Percentiles rank a stretch among this genome's conserved stretches.
These are phyloP conservation scores for Perizoma affinitatum DNA, from an alignment of 2,888 invertebrate genomes.

Conservation along the genomic window DNA sequence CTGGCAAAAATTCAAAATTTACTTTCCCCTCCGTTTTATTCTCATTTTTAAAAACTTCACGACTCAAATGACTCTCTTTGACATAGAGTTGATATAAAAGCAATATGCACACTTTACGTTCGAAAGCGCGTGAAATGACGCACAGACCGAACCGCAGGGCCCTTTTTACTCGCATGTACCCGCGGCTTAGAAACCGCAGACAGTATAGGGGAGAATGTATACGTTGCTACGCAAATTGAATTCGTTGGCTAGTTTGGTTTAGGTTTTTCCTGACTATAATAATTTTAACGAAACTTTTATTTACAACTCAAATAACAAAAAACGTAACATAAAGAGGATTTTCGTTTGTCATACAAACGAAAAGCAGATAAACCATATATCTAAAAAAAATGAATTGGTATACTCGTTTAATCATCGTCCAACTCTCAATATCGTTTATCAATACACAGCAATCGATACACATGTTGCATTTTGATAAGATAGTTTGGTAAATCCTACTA, in stretches of 20 bases:
- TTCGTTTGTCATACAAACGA: too few relatives aligned
- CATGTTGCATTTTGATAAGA: too few relatives aligned
- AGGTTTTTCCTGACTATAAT: background rate
- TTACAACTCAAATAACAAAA: too few relatives aligned
- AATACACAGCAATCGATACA: too few relatives aligned
- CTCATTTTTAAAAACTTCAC: slow-evolving; percentile 12
- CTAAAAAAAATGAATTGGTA: too few relatives aligned
- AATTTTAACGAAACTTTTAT: too few relatives aligned
- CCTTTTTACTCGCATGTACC: background rate
- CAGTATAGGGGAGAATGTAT: slow-evolving; percentile 3
- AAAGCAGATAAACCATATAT: too few relatives aligned
- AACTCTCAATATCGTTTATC: too few relatives aligned
- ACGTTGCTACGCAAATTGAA: background rate
- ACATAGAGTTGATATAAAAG: slow-evolving; percentile 47
- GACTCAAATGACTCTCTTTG: slow-evolving; percentile 14
- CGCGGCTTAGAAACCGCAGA: slow-evolving; percentile 8
- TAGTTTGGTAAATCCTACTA: too few relatives aligned
- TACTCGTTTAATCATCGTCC: too few relatives aligned
- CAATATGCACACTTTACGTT: slow-evolving; percentile 48
- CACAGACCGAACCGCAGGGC: slow-evolving; percentile 35
- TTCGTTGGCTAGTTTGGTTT: slow-evolving; percentile 5
- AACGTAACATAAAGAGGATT: too few relatives aligned
- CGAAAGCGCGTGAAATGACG: slow-evolving; percentile 51
- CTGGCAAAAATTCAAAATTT: slow-evolving; percentile 1
- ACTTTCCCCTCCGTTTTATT: slow-evolving; percentile 4